Evolutionary conservation across 1,140 invertebrate genomes (phyloP).

Genomic region (Coenobita brevimanus): DNA sequence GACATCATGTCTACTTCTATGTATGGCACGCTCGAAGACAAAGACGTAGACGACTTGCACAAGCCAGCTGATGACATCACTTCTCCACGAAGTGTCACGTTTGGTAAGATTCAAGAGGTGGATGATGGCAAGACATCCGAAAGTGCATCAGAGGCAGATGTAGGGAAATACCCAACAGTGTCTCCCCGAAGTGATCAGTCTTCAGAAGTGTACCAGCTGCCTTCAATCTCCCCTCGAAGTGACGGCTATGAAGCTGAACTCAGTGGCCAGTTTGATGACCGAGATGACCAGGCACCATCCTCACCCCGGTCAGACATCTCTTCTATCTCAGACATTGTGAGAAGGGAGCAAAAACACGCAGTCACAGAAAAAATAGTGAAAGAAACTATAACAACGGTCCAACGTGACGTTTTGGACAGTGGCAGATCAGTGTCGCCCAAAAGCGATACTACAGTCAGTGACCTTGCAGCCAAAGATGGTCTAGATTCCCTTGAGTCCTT

Average conservation of each 20-base stretch:
- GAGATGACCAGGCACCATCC: conserved; percentile 44
- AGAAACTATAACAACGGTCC: conserved; percentile 27
- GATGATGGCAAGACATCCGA: conserved; percentile 25
- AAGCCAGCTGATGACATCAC: conserved; percentile 49
- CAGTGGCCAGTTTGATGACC: conserved; percentile 46
- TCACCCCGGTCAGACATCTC: conserved; percentile 57
- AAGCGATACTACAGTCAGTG: conserved; percentile 63
- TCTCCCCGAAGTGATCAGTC: conserved; percentile 57
- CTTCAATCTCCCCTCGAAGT: conserved; percentile 54
- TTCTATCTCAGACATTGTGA: conserved; percentile 51
- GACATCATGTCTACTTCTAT: conserved; percentile 62
- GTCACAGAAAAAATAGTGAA: conserved; percentile 28
- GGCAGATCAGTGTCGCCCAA: conserved; percentile 61
- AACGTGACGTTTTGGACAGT: conserved; percentile 62
- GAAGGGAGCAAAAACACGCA: conserved; percentile 45
- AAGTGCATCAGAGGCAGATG: conserved; percentile 21
- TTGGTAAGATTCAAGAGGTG: conserved; percentile 38
- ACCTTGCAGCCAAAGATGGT: conserved; percentile 61
- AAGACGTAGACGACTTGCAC: neutral
- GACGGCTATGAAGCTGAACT: conserved; percentile 58
- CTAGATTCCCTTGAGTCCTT: conserved; percentile 63
- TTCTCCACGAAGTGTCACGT: conserved; percentile 47
- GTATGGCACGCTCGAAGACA: conserved; percentile 47
- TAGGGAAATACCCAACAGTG: conserved; percentile 22
- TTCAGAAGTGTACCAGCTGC: conserved; percentile 45